Conservation (phyloP, 1,140 invertebrate genomes). For the Calycopis cecrops region DNA sequence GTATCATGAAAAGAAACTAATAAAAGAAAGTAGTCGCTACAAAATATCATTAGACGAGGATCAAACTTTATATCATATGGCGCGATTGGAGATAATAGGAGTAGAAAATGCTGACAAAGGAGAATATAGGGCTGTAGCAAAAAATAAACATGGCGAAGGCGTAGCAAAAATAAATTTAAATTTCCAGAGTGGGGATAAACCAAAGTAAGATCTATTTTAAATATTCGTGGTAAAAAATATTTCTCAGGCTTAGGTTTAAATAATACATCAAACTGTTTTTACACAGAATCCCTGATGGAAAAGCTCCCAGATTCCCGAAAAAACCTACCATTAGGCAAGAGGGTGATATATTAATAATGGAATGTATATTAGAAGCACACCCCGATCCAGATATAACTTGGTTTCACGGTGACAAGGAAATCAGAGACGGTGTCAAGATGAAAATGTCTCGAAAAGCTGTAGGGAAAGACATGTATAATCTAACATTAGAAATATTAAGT, state of each 20-base stretch:
- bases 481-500: constrained; percentile 94
- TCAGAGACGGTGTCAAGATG: constrained; percentile 87
- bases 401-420: constrained; percentile 91
- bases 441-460: constrained; percentile 90
- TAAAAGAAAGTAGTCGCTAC: constrained; percentile 86
- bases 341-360: constrained; percentile 95
- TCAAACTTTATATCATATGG: constrained; percentile 92
- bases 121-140: constrained; percentile 94
- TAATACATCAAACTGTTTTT: constrained; percentile 39
- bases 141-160: constrained; percentile 94
- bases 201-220: constrained; percentile 81
- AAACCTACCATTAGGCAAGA: constrained; percentile 97
- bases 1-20: constrained; percentile 88
- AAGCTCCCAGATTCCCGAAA: constrained; percentile 96
- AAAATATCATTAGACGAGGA: constrained; percentile 87
- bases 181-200: constrained; percentile 92
- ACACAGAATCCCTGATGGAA: constrained; percentile 93
- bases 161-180: constrained; percentile 96
- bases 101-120: constrained; percentile 92
- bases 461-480: constrained; percentile 92
- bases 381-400: constrained; percentile 96
- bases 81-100: constrained; percentile 87
- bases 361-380: constrained; percentile 95
- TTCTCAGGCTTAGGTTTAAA: constrained; percentile 4
- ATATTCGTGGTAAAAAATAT: constrained; percentile 14